A percentile compares a stretch with the other conserved stretches of the same genome.
Evolutionary conservation across 2,888 invertebrate genomes (phyloP).

Genomic region (Sarcophaga subvicina): DNA sequence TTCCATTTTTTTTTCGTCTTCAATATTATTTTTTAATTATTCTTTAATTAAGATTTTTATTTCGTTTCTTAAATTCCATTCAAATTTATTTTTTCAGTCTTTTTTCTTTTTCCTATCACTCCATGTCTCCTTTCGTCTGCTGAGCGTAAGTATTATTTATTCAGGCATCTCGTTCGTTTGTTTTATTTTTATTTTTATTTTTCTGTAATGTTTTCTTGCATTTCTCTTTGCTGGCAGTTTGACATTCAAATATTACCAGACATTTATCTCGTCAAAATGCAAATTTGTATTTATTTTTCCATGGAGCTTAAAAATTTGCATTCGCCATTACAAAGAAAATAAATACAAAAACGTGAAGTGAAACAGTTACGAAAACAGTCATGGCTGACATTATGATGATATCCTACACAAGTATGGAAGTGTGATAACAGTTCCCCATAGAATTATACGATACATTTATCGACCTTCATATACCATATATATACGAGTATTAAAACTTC

Average conservation of each 20-base stretch:
- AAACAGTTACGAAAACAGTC: too few relatives aligned
- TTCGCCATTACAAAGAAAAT: too few relatives aligned
- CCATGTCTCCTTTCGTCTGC: background rate
- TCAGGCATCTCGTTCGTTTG: constrained; percentile 1
- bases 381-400: too few relatives aligned
- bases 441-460: too few relatives aligned
- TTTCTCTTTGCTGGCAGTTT: constrained; percentile 45
- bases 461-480: too few relatives aligned
- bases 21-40: background rate
- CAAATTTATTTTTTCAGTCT: background rate
- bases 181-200: background rate
- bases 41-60: background rate
- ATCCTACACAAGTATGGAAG: too few relatives aligned
- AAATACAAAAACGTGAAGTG: too few relatives aligned
- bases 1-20: too few relatives aligned
- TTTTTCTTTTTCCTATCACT: background rate
- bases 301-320: constrained; percentile 13
- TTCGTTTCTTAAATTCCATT: constrained; percentile 2
- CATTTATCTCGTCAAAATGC: constrained; percentile 71
- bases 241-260: constrained; percentile 71
- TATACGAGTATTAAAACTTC: too few relatives aligned
- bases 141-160: constrained; percentile 40
- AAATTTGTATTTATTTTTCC: constrained; percentile 62
- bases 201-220: background rate
- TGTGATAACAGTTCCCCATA: too few relatives aligned